These are phyloP conservation scores for Julus scanicus DNA, from an alignment of 2,888 invertebrate genomes.

Conservation along the genomic window DNA sequence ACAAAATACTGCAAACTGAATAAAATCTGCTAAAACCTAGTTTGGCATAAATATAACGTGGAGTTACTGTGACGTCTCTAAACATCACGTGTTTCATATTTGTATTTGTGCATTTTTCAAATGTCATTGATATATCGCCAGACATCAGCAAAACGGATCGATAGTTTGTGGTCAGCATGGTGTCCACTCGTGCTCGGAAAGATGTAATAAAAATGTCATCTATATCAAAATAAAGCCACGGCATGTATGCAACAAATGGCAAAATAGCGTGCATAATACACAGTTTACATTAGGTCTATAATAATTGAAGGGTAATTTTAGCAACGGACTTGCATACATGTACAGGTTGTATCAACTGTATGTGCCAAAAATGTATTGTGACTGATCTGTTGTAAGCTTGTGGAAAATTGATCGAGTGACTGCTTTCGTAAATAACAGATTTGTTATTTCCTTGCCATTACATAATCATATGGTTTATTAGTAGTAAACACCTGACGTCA, in stretches of 20 bases:
- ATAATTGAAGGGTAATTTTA: not conserved
- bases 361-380: not conserved
- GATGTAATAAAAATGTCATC: not conserved
- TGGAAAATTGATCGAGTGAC: not conserved
- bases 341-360: not conserved
- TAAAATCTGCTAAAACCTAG: not conserved
- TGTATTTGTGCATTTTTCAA: not conserved
- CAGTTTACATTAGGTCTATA: not conserved
- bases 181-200: not conserved
- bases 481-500: not conserved
- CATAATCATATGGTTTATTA: not conserved
- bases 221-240: constrained; percentile 1
- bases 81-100: not conserved
- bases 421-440: not conserved
- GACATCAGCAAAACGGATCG: not conserved
- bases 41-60: not conserved
- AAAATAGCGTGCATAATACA: not conserved
- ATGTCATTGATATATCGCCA: not conserved
- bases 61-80: too few relatives aligned
- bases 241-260: constrained; percentile 10
- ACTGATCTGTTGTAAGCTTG: not conserved
- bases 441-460: not conserved
- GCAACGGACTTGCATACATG: not conserved
- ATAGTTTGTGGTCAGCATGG: constrained; percentile 17
- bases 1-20: not conserved